Evolutionary conservation across 2,113 vertebrate species (phyloP).

Genomic region (Elaphurus davidianus): DNA sequence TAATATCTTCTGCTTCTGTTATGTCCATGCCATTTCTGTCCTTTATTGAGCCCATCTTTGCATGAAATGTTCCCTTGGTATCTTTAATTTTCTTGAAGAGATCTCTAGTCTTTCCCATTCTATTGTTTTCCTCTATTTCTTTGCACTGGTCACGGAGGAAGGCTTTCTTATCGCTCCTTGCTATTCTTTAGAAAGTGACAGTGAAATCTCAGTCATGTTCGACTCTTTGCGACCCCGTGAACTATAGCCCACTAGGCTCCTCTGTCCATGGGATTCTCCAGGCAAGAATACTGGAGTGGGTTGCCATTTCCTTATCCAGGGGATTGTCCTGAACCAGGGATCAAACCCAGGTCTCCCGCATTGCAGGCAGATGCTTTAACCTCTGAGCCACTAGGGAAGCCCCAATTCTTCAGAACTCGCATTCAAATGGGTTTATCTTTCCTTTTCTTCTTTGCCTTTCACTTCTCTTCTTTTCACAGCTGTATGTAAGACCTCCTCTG

Average conservation of each 20-base stretch:
- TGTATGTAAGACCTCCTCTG: not conserved
- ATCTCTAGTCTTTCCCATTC: not conserved
- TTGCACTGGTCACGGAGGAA: not conserved
- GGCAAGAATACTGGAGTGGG: no score
- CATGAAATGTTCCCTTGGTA: not conserved
- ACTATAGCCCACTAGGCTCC: no score
- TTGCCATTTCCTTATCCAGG: no score
- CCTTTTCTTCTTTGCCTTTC: not conserved
- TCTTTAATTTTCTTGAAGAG: not conserved
- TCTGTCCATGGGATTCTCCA: no score
- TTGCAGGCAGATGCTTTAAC: no score
- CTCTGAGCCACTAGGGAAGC: no score
- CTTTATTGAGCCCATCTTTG: not conserved
- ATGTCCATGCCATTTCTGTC: not conserved
- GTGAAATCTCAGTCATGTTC: no score
- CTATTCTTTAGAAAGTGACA: not conserved
- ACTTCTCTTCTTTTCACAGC: not conserved
- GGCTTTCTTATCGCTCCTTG: not conserved
- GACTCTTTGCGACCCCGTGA: no score
- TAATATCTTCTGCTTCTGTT: not conserved
- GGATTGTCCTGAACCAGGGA: no score
- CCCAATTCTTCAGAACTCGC: not conserved
- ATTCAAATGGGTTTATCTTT: not conserved
- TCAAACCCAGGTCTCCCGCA: no score
- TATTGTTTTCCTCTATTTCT: not conserved